Base-by-base conservation (phyloP, 2,113 vertebrate genomes). In the Sterna hirundo region DNA sequence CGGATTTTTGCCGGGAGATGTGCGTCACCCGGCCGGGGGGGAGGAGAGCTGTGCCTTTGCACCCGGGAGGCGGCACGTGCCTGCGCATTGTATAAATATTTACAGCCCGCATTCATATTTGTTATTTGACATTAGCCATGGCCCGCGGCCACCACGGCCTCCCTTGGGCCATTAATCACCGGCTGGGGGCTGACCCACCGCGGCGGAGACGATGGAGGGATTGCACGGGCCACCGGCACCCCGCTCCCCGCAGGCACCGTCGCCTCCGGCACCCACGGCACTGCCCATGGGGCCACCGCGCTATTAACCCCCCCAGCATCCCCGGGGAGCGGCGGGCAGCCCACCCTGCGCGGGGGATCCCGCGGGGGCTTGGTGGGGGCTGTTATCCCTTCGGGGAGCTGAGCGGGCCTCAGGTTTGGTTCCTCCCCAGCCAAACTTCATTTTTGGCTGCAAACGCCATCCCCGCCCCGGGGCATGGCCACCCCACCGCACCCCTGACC, bases 41-140 rank as follows among this genome's bases (percentile, higher is more conserved):
- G 29, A 86, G 83, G 6, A 77, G 69, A 93, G 94, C 66, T 96
- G 72, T 86, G 96, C 89, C 79, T 83, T n/a, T 64, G 92, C 88
- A 94, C 79, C 68, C 1, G 89, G 90, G 95, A 90, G 90, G 92
- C 89, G 68, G 84, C 95, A 97, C 92, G 94, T 95, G 94, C 94
- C 92, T 95, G 72, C n/a, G 46, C 85, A 74, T 77, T 96, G 92
- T 91, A 94, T 96, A 96, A 97, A 97, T 96, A 96, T 97, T 97
- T 97, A 97, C 96, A 97, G 95, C 96, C 92, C 55, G 77, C 94
- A 94, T 97, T 96, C 96, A 90, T 94, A 97, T 97, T 97, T 96
- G 94, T 95, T 97, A 92, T 95, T 94, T 94, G 96, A 96, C 95
- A 95, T 96, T 93, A 93, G 93, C 95, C 96, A 95, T 93, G 96